phyloP scores from a whole-genome alignment of 2,888 invertebrate species.

The Tenthredo mesomela region DNA sequence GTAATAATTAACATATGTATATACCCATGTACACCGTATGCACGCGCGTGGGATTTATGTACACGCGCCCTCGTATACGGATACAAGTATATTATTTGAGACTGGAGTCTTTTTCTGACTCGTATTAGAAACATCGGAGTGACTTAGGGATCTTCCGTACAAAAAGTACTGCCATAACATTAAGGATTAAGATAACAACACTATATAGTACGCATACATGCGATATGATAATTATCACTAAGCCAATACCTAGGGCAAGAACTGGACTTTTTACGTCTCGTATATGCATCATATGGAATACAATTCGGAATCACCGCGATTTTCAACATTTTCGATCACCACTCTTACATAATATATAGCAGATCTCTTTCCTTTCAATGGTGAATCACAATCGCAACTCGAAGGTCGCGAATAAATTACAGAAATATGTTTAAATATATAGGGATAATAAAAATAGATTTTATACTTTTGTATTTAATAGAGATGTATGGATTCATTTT shows the following conservation, averaged over 20 bases:
- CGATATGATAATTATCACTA: neutral
- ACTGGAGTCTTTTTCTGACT: constrained; percentile 68
- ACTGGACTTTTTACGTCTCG: constrained; percentile 60
- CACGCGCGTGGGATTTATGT: neutral
- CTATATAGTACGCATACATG: neutral
- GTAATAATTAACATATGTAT: constrained; percentile 1
- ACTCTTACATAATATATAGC: neutral
- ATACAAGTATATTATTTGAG: constrained; percentile 62
- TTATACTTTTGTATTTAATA: constrained; percentile 67
- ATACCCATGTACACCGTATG: neutral
- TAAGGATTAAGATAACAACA: constrained; percentile 23
- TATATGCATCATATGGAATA: neutral
- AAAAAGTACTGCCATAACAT: constrained; percentile 70
- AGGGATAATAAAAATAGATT: constrained; percentile 56
- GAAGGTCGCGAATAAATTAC: neutral
- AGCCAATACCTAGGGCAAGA: neutral
- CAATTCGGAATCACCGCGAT: neutral
- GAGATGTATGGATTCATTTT: neutral
- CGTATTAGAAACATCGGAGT: constrained; percentile 61
- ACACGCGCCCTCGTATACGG: neutral
- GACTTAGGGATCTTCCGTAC: constrained; percentile 63
- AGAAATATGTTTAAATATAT: neutral
- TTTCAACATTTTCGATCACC: neutral
- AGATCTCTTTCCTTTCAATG: neutral
- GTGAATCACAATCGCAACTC: neutral